Conservation (phyloP, 2,113 vertebrate genomes). For the Zosterops lateralis region DNA sequence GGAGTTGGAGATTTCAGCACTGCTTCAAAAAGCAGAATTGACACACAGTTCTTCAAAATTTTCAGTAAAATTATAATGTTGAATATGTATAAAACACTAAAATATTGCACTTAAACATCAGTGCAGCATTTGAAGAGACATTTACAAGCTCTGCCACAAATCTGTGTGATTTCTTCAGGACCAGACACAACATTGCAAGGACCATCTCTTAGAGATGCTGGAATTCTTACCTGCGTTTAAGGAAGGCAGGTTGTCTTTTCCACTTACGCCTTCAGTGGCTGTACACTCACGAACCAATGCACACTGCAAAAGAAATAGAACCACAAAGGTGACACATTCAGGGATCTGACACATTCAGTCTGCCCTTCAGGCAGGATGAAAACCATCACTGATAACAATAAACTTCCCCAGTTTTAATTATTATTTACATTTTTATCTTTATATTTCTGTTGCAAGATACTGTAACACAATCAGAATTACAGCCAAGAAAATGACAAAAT, state of each 20-base stretch:
- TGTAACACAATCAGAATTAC: background rate
- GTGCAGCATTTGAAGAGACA: background rate
- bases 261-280: conserved; percentile 70
- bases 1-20: background rate
- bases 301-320: conserved; percentile 76
- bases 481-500: background rate
- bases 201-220: background rate
- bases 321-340: background rate
- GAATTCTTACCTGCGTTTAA: conserved; percentile 85
- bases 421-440: background rate
- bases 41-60: background rate
- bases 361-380: background rate
- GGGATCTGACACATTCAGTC: no score
- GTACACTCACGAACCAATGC: conserved; percentile 85
- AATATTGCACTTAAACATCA: background rate
- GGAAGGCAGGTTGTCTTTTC: conserved; percentile 83
- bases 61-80: background rate
- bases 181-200: accelerated
- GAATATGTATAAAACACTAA: background rate
- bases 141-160: background rate
- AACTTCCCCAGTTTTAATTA: background rate
- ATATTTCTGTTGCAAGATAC: background rate
- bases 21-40: background rate
- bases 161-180: background rate
- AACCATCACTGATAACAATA: background rate